These are phyloP conservation scores for Xerus rutilus DNA, from an alignment of 2,797 vertebrate genomes.

Conservation along the genomic window DNA sequence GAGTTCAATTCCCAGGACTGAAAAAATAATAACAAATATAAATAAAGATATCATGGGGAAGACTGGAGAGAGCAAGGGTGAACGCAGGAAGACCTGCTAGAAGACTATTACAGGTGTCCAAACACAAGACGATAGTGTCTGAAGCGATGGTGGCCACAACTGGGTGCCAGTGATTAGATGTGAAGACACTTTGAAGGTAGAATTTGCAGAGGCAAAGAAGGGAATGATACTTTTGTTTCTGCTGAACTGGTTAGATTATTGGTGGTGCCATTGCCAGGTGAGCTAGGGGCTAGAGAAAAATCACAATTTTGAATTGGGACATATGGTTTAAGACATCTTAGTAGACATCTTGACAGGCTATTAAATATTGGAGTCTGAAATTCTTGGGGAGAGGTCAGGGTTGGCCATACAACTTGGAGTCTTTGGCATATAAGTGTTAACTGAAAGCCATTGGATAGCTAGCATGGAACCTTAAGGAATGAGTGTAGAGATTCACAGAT, in stretches of 20 bases:
- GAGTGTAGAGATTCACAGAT: neutral
- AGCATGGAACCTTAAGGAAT: neutral
- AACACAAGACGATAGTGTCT: neutral
- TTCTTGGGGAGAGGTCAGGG: neutral
- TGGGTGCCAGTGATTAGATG: neutral
- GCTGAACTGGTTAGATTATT: neutral
- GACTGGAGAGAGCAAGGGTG: neutral
- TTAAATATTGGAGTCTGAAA: neutral
- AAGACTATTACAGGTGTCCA: neutral
- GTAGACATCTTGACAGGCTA: neutral
- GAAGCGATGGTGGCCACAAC: neutral
- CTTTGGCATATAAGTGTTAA: neutral
- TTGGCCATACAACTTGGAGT: neutral
- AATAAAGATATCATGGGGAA: neutral
- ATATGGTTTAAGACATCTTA: neutral
- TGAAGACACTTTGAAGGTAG: slow-evolving; percentile 7
- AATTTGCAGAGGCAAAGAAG: neutral
- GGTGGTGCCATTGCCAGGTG: neutral
- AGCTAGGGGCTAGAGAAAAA: slow-evolving; percentile 20
- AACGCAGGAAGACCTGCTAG: neutral
- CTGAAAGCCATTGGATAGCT: neutral
- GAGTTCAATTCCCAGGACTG: neutral
- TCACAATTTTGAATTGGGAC: slow-evolving; percentile 1
- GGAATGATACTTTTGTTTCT: slow-evolving; percentile 27
- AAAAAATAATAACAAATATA: neutral